phyloP scores from a whole-genome alignment of 2,888 invertebrate genomes.

The Muscina levida region DNA sequence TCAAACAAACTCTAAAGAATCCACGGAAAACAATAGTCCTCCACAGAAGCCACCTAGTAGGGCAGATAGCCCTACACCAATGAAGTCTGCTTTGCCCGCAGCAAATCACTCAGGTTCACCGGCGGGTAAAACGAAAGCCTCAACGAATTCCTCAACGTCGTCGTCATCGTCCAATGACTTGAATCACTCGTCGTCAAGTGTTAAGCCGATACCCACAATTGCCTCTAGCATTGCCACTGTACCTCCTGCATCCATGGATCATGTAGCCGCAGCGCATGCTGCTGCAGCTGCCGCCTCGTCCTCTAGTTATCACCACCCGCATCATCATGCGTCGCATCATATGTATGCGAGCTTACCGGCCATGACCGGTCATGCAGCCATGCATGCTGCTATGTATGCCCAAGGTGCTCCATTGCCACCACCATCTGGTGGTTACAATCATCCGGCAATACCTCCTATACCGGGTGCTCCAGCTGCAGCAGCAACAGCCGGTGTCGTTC shows the following conservation, averaged over 20 bases:
- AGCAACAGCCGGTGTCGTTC: slow-evolving; percentile 37
- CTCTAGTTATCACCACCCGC: slow-evolving; percentile 59
- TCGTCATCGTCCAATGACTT: slow-evolving; percentile 66
- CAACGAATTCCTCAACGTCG: slow-evolving; percentile 38
- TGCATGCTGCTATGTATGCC: slow-evolving; percentile 75
- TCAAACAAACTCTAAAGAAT: slow-evolving; percentile 84
- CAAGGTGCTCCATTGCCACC: slow-evolving; percentile 80
- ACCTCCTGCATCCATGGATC: slow-evolving; percentile 59
- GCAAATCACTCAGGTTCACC: slow-evolving; percentile 65
- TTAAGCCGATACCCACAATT: slow-evolving; percentile 73
- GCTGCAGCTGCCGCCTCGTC: slow-evolving; percentile 43
- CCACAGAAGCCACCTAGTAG: slow-evolving; percentile 83
- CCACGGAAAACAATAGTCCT: slow-evolving; percentile 81
- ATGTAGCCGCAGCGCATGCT: slow-evolving; percentile 62
- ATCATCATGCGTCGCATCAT: slow-evolving; percentile 58
- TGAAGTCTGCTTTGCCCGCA: slow-evolving; percentile 63
- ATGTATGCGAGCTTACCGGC: slow-evolving; percentile 67
- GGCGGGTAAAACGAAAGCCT: slow-evolving; percentile 63
- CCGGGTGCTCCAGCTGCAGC: slow-evolving; percentile 52
- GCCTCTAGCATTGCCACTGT: slow-evolving; percentile 67
- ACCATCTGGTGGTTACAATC: slow-evolving; percentile 69
- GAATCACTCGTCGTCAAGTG: slow-evolving; percentile 74
- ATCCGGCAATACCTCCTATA: slow-evolving; percentile 61
- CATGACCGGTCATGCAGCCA: slow-evolving; percentile 65
- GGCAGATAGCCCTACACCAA: slow-evolving; percentile 82